Evolutionary conservation across 2,113 vertebrate genomes (phyloP), one percentile per base, ranked within the genome.

Genomic region (Spermophilus dauricus): DNA sequence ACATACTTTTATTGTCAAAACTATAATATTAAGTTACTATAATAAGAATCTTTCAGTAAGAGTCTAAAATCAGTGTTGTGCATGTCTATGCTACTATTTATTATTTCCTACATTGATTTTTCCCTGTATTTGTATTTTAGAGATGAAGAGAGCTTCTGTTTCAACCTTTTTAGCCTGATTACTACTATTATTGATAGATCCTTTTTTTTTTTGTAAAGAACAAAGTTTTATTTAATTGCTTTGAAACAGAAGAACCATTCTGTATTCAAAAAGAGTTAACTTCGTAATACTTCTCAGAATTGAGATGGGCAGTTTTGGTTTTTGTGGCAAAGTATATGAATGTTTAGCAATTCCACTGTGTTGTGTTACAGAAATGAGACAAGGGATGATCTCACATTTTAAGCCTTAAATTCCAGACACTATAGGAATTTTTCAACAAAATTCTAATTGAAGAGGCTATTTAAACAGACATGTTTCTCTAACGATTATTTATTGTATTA

Each of bases 401-500:
- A 5, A 84, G 10, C 18, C 28, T 89, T 42, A 93, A 81, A 72
- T 89, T 34, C 76, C 92, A 75, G 34, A 61, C 8, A 63, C 2
- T 24, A 26, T 18, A 75, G 63, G 32, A 67, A 32, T 34, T 63
- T 73, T 48, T 16, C 65, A 83, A 72, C 58, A 51, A 76, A 96
- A 86, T 34, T 58, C 37, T 45, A 56, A 10, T 56, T 51, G 48
- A 78, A 88, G 39, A 89, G 45, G 48, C 30, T 32, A 14, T 7
- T 75, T 51, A 73, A 67, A 37, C 34, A 95, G 45, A 78, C 28
- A 14, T n/a, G 37, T 5, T 78, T 77, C 48, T 76, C n/a, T n/a
- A 83, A 69, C 37, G 63, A 81, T 69, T n/a, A 72, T 91, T 97
- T 88, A 75, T 86, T 92, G 20, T 78, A 67, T 85, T 95, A 70